These are phyloP conservation scores for Silurus meridionalis DNA, from an alignment of 2,113 vertebrate species.

Conservation along the genomic window DNA sequence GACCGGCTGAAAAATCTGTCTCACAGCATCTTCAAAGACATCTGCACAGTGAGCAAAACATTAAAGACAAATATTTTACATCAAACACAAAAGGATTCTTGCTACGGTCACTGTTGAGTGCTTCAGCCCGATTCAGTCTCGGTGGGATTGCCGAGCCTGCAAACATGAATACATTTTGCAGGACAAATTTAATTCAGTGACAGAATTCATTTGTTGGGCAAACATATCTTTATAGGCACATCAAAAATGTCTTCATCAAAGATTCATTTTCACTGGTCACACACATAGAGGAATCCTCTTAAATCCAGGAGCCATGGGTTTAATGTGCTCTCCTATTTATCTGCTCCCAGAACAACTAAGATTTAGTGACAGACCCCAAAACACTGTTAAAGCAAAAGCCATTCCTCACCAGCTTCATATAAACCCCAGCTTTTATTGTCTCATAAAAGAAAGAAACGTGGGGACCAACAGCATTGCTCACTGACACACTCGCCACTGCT, in stretches of 20 bases:
- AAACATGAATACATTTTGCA: conserved; percentile 48
- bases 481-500: conserved; percentile 61
- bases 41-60: conserved; percentile 28
- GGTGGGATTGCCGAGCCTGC: conserved; percentile 25
- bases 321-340: conserved; percentile 60
- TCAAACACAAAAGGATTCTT: conserved; percentile 48
- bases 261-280: conserved; percentile 56
- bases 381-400: conserved; percentile 75
- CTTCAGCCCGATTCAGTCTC: conserved; percentile 40
- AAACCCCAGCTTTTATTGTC: conserved; percentile 73
- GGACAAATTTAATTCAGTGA: conserved; percentile 55
- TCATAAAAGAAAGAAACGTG: conserved; percentile 73
- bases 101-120: conserved; percentile 47
- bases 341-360: conserved; percentile 62
- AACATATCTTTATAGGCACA: conserved; percentile 61
- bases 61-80: conserved; percentile 49
- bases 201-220: conserved; percentile 57
- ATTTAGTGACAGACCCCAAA: conserved; percentile 72
- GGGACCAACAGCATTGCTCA: conserved; percentile 66
- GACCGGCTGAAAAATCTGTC: conserved; percentile 26
- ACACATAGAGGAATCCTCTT: conserved; percentile 54
- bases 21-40: conserved; percentile 19
- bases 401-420: conserved; percentile 75
- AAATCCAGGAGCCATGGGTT: conserved; percentile 55
- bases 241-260: conserved; percentile 62